A percentile compares a stretch with the other conserved stretches of the same genome.
Evolutionary conservation across 2,113 vertebrate species (phyloP).

Genomic region (Danionella cerebrum): DNA sequence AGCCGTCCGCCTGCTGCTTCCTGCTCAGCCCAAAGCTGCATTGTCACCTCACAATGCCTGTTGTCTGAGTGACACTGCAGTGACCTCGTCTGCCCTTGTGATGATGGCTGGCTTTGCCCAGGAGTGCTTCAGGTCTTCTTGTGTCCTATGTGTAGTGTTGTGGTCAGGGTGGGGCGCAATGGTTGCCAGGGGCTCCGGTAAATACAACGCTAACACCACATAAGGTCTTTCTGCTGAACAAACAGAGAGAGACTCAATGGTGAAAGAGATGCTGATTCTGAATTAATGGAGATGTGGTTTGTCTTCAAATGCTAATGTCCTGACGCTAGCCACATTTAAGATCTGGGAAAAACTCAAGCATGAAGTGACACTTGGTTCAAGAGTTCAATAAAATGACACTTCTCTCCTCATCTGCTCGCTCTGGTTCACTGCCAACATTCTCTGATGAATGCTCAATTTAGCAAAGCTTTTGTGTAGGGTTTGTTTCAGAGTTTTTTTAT

Average conservation of each 20-base stretch:
- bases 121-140: constrained; percentile 37
- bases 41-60: constrained; percentile 45
- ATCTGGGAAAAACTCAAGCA: not conserved
- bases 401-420: not conserved
- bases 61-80: constrained; percentile 42
- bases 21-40: constrained; percentile 43
- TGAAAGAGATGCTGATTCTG: constrained; percentile 29
- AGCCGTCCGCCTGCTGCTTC: constrained; percentile 51
- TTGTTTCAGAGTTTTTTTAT: too few relatives aligned
- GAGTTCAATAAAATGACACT: not conserved
- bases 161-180: constrained; percentile 42
- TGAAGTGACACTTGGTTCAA: not conserved
- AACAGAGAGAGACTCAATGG: constrained; percentile 51
- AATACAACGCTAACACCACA: constrained; percentile 37
- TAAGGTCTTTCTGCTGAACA: constrained; percentile 47
- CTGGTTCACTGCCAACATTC: too few relatives aligned
- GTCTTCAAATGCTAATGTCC: constrained; percentile 14
- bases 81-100: constrained; percentile 45
- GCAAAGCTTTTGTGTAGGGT: too few relatives aligned
- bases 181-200: constrained; percentile 54
- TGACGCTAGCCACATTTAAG: not conserved
- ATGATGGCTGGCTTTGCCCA: constrained; percentile 51
- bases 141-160: constrained; percentile 30
- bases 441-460: too few relatives aligned
- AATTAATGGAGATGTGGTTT: constrained; percentile 15